Conservation (phyloP, 92 coral and sea anemone genomes). For the Siderastrea siderea region DNA sequence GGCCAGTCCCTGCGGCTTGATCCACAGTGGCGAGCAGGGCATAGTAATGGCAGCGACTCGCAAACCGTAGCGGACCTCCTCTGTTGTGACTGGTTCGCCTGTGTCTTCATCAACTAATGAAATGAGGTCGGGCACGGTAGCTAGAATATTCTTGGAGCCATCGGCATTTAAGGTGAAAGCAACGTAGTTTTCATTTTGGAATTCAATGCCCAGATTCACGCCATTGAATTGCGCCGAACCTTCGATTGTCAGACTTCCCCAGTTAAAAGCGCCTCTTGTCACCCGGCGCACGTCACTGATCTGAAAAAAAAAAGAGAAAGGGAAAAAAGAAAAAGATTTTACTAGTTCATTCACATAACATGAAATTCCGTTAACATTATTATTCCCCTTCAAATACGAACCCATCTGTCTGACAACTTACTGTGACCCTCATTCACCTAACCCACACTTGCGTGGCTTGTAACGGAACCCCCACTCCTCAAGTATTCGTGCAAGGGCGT, state of each 20-base stretch:
- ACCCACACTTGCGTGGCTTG: too few species aligned
- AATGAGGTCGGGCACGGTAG: constrained; percentile 93
- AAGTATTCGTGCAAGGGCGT: too few species aligned
- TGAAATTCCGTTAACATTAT: neutral
- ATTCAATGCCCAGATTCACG: constrained; percentile 59
- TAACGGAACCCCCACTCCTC: too few species aligned
- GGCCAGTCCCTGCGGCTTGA: constrained; percentile 69
- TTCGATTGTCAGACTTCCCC: constrained; percentile 79
- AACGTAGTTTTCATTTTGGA: constrained; percentile 95
- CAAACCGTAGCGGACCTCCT: constrained; percentile 92
- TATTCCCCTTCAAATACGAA: neutral
- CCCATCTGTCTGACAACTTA: too few species aligned
- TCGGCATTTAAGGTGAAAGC: constrained; percentile 69
- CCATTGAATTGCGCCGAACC: constrained; percentile 59
- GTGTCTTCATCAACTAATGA: constrained; percentile 89
- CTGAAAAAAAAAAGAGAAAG: constrained; percentile 43
- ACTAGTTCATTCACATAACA: neutral
- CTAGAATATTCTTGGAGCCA: constrained; percentile 72
- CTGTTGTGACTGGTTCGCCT: constrained; percentile 93
- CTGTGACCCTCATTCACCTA: too few species aligned
- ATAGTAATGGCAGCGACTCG: constrained; percentile 91
- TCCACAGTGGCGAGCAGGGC: constrained; percentile 81
- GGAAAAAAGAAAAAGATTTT: too few species aligned
- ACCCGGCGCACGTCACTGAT: constrained; percentile 83
- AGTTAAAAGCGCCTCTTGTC: constrained; percentile 81